Evolutionary conservation across 2,113 vertebrate species (phyloP).

Genomic region (Trogon melanurus): DNA sequence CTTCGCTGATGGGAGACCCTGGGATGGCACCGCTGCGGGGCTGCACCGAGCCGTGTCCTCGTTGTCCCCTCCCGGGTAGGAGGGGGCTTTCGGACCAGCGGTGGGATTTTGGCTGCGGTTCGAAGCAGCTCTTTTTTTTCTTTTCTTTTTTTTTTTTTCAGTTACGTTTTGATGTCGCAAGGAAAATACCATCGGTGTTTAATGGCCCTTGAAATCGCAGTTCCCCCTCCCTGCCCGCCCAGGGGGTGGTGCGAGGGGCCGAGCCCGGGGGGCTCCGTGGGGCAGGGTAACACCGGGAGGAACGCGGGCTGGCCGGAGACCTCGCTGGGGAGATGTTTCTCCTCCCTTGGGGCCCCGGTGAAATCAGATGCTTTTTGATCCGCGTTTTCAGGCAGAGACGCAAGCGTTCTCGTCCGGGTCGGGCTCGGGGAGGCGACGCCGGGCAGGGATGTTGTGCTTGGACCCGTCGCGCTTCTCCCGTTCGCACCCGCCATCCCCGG

Average conservation of each 20-base stretch:
- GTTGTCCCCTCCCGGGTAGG: background rate
- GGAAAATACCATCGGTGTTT: slow-evolving; percentile 22
- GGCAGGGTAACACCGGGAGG: background rate
- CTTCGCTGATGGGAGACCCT: fast-evolving
- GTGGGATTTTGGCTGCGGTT: background rate
- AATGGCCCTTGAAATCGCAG: slow-evolving; percentile 45
- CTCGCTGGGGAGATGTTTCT: background rate
- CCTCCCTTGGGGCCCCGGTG: background rate
- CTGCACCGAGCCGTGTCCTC: fast-evolving
- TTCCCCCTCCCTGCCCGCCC: slow-evolving; percentile 25
- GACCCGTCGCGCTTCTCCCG: background rate
- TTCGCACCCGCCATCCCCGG: background rate
- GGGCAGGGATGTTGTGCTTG: background rate
- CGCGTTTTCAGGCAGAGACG: background rate
- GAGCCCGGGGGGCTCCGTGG: background rate
- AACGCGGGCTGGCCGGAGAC: background rate
- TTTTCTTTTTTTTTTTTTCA: background rate
- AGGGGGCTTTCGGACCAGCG: fast-evolving
- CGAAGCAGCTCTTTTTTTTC: fast-evolving
- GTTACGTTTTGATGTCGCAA: background rate
- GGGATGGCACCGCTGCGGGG: fast-evolving
- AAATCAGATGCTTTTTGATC: background rate
- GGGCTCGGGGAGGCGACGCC: background rate
- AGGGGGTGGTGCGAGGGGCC: slow-evolving; percentile 22
- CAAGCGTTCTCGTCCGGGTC: background rate